A percentile compares a stretch with the other conserved stretches of the same genome.
Evolutionary conservation across 2,888 invertebrate genomes (phyloP).

Genomic region (Sesamia inferens): DNA sequence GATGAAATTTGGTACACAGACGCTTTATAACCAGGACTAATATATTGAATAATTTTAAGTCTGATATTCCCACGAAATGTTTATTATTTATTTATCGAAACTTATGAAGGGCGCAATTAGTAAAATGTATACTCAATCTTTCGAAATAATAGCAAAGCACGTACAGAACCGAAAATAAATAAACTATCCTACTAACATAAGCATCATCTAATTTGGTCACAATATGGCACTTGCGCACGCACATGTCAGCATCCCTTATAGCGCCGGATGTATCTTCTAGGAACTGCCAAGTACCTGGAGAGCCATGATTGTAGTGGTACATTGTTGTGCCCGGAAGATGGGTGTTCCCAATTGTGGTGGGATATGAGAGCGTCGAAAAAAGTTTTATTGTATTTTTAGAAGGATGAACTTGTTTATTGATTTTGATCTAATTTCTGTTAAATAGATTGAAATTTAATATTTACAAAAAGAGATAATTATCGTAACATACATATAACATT

Average conservation of each 20-base stretch:
- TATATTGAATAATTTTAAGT: no score
- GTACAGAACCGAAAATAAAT: neutral
- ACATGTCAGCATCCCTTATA: slow-evolving; percentile 65
- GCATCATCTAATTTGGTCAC: slow-evolving; percentile 24
- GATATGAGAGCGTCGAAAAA: slow-evolving; percentile 14
- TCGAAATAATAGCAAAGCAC: neutral
- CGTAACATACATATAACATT: no score
- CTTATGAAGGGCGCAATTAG: no score
- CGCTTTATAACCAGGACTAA: no score
- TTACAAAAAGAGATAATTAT: slow-evolving; percentile 4
- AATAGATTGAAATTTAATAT: slow-evolving; percentile 17
- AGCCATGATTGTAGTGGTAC: slow-evolving; percentile 43
- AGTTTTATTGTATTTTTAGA: slow-evolving; percentile 6
- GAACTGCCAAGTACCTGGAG: slow-evolving; percentile 55
- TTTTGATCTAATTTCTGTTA: slow-evolving; percentile 5
- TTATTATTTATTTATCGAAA: no score
- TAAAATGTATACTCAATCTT: neutral
- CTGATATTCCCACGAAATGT: no score
- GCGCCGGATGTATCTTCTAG: slow-evolving; percentile 68
- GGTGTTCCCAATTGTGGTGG: slow-evolving; percentile 26
- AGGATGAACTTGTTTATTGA: slow-evolving; percentile 4
- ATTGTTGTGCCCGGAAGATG: slow-evolving; percentile 53
- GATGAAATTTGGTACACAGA: no score
- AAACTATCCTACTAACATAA: slow-evolving; percentile 23
- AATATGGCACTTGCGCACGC: slow-evolving; percentile 49